Evolutionary conservation across 2,113 vertebrate genomes (phyloP).

Genomic region (Pleuronectes platessa): DNA sequence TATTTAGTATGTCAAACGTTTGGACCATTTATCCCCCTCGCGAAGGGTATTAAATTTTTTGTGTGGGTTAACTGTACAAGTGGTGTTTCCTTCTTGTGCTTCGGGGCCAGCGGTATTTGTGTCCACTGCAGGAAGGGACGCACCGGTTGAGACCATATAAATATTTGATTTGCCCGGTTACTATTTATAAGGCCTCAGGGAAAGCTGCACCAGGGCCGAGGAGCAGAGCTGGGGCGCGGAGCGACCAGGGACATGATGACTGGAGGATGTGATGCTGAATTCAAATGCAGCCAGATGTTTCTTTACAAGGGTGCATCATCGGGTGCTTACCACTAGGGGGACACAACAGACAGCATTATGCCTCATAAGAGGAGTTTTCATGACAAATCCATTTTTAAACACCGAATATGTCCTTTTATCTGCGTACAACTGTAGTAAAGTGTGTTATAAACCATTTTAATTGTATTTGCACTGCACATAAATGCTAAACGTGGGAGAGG

Average conservation of each 20-base stretch:
- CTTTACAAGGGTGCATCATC: conserved; percentile 12
- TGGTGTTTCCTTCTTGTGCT: conserved; percentile 52
- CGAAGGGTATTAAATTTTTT: conserved; percentile 82
- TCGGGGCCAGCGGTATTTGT: conserved; percentile 31
- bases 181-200: conserved; percentile 69
- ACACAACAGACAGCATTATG: conserved; percentile 39
- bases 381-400: neutral
- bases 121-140: conserved; percentile 31
- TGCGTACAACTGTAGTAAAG: neutral
- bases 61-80: conserved; percentile 78
- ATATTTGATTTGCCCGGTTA: conserved; percentile 65
- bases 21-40: conserved; percentile 80
- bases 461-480: neutral
- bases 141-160: conserved; percentile 55
- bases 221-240: conserved; percentile 45
- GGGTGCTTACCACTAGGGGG: conserved; percentile 60
- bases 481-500: neutral
- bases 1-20: conserved; percentile 83
- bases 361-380: neutral
- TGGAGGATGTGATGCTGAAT: conserved; percentile 34
- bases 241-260: conserved; percentile 43
- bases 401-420: neutral
- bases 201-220: conserved; percentile 38
- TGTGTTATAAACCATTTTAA: neutral
- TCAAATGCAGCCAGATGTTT: conserved; percentile 42